Percentiles rank a stretch among this genome's conserved stretches.
Evolutionary conservation across 2,888 invertebrate species (phyloP).

Genomic region (Protophormia terraenovae): DNA sequence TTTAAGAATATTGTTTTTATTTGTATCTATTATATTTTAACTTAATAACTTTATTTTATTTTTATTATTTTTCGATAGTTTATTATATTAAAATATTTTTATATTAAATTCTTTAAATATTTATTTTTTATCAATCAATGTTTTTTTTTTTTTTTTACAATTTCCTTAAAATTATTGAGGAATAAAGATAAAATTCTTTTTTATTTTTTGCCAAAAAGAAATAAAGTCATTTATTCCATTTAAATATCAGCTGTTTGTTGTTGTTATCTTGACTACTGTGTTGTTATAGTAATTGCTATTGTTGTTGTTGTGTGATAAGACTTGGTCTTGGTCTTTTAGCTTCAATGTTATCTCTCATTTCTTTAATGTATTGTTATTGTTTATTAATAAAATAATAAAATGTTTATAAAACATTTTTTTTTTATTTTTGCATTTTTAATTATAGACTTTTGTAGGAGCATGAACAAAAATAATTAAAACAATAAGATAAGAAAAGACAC

Average conservation of each 20-base stretch:
- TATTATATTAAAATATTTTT: too few relatives aligned
- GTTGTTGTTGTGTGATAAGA: constrained; percentile 49
- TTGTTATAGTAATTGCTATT: neutral
- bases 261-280: constrained; percentile 16
- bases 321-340: constrained; percentile 59
- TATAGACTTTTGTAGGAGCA: constrained; percentile 19
- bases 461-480: neutral
- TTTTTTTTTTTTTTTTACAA: too few relatives aligned
- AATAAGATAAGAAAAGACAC: constrained; percentile 35
- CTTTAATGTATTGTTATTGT: constrained; percentile 16
- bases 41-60: too few relatives aligned
- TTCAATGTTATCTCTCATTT: constrained; percentile 62
- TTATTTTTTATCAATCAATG: too few relatives aligned
- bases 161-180: neutral
- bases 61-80: too few relatives aligned
- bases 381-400: constrained; percentile 33
- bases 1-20: too few relatives aligned
- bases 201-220: neutral
- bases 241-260: constrained; percentile 11
- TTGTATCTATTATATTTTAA: too few relatives aligned
- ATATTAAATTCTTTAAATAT: too few relatives aligned
- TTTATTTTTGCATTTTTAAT: constrained; percentile 42
- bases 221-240: neutral
- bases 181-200: constrained; percentile 12
- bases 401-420: constrained; percentile 6